Evolutionary conservation across 2,113 vertebrate species (phyloP).

Genomic region (Mastomys coucha): DNA sequence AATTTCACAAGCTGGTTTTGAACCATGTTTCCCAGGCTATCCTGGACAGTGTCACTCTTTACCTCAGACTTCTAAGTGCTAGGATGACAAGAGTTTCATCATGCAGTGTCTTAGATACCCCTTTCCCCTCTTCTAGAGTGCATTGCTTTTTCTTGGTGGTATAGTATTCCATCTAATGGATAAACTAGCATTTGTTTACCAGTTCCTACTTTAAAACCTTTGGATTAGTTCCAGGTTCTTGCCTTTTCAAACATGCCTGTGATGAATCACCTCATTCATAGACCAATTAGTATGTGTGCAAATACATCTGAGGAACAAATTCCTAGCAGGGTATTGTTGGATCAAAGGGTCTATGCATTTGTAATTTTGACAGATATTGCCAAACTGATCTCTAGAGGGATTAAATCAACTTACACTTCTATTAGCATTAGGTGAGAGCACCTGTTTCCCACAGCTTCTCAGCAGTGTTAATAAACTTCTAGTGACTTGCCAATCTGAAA

Average conservation of each 20-base stretch:
- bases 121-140: background rate
- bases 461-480: constrained; percentile 29
- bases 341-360: constrained; percentile 48
- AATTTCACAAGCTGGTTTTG: background rate
- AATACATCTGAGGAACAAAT: constrained; percentile 19
- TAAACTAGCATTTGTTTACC: constrained; percentile 42
- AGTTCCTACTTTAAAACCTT: background rate
- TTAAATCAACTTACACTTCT: constrained; percentile 65
- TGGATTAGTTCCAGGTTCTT: constrained; percentile 35
- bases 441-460: constrained; percentile 57
- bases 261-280: constrained; percentile 1
- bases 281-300: background rate
- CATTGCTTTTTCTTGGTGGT: constrained; percentile 16
- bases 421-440: constrained; percentile 24
- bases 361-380: constrained; percentile 52
- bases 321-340: constrained; percentile 20
- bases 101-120: background rate
- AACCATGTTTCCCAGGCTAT: background rate
- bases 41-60: no score
- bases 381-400: constrained; percentile 31
- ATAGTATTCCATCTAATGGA: constrained; percentile 36
- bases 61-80: background rate
- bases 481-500: constrained; percentile 39
- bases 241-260: constrained; percentile 20
- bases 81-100: background rate